Percentiles rank a stretch among this genome's conserved stretches.
phyloP scores from a whole-genome alignment of 2,888 invertebrate species.

The Gortyna flavago region DNA sequence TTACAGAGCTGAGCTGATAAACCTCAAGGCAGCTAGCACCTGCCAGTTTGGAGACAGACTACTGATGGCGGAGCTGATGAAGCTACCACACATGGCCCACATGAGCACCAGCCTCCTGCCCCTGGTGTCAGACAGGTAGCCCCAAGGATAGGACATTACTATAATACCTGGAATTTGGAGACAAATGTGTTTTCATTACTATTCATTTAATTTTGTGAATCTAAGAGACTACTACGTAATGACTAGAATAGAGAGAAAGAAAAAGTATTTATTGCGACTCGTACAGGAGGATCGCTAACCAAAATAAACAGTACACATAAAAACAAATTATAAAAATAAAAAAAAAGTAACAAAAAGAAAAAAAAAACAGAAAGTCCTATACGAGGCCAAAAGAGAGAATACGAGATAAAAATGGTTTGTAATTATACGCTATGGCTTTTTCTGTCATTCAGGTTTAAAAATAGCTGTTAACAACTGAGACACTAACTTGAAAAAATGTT shows the following conservation, averaged over 20 bases:
- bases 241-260: no score
- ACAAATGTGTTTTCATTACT: not conserved
- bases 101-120: constrained; percentile 82
- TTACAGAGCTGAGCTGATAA: constrained; percentile 83
- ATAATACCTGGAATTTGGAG: constrained; percentile 77
- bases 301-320: no score
- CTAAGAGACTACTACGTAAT: not conserved
- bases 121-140: constrained; percentile 83
- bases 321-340: no score
- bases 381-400: no score
- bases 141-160: constrained; percentile 86
- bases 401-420: not conserved
- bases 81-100: constrained; percentile 83
- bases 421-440: not conserved
- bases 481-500: not conserved
- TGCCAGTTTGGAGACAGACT: constrained; percentile 84
- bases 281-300: no score
- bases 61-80: constrained; percentile 79
- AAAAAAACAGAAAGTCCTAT: no score
- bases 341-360: no score
- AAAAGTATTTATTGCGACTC: no score
- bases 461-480: not conserved
- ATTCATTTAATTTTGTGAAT: not conserved
- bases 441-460: not conserved
- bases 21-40: constrained; percentile 79